phyloP scores from a whole-genome alignment of 2,888 invertebrate species.

The Drosophila affinis region DNA sequence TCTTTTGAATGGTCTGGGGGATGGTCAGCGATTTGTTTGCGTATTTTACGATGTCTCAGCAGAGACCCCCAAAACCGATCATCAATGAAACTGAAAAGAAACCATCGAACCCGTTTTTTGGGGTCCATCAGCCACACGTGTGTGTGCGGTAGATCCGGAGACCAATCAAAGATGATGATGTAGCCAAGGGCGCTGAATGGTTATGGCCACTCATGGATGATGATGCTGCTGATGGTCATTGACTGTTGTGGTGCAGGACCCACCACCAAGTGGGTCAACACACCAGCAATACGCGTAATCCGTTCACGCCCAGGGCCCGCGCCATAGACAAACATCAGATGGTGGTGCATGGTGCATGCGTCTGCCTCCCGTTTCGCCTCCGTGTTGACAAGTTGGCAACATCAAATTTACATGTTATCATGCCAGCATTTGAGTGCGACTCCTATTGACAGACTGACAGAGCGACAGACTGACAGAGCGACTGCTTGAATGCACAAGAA shows the following conservation, averaged over 20 bases:
- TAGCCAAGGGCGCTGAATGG: constrained; percentile 55
- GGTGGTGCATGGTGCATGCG: constrained; percentile 9
- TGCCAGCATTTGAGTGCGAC: constrained; percentile 51
- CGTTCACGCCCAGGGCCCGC: constrained; percentile 47
- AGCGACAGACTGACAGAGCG: constrained; percentile 26
- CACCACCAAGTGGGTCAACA: constrained; percentile 49
- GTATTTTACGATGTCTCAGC: constrained; percentile 41
- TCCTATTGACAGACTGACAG: constrained; percentile 62
- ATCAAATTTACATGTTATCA: constrained; percentile 73
- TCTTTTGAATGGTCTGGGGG: constrained; percentile 58
- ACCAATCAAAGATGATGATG: constrained; percentile 37
- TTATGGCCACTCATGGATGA: constrained; percentile 21
- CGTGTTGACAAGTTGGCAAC: constrained; percentile 68
- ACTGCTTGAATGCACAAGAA: constrained; percentile 45
- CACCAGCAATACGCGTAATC: constrained; percentile 44
- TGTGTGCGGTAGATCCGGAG: constrained; percentile 14
- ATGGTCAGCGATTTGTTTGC: constrained; percentile 53
- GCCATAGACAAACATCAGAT: constrained; percentile 56
- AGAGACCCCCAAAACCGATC: constrained; percentile 21
- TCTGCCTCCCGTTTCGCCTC: constrained; percentile 41
- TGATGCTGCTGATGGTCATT: constrained; percentile 30
- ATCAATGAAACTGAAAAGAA: constrained; percentile 49
- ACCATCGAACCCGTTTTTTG: constrained; percentile 53
- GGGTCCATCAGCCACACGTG: constrained; percentile 54
- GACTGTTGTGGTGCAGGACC: constrained; percentile 24